Evolutionary conservation across 2,888 invertebrate genomes (phyloP), one percentile per base, ranked within the genome.

Genomic region (Crossocerus cetratus): DNA sequence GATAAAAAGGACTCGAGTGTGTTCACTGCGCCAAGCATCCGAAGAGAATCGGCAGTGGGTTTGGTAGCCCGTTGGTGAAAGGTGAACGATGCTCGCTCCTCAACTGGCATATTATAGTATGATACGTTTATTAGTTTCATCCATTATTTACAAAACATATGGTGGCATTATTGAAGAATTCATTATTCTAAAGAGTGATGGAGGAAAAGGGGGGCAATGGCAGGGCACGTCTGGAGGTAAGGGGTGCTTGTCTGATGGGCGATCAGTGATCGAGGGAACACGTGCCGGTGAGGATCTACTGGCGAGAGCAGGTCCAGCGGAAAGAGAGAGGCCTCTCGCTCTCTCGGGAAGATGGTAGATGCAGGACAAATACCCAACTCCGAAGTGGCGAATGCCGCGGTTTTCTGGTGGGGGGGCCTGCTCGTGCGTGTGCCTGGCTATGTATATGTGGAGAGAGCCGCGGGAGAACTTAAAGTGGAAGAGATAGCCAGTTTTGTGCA

Each of bases 401-500:
- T 65, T 59, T 49, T 69, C 79, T 69, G 77, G 84, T 83, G 83
- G 86, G 84, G 82, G 76, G 77, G 62, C 70, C 71, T n/a, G n/a
- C n/a, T n/a, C 65, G 22, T 64, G 69, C 72, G 78, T 76, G 74
- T 76, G 74, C 79, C 71, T 44, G 62, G 32, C 69, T 14, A n/a
- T 16, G 13, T 80, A 80, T 78, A 80, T 77, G 72, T 77, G 72
- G 13, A 11, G 16, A 55, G 77, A 76, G 74, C 76, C 68, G 77
- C 72, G 77, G 60, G 71, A 72, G 73, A 81, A 76, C 82, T 82
- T 83, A 81, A 83, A 83, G 83, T 81, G 85, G 83, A 86, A 85
- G 86, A 89, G 87, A 87, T 87, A 87, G 86, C 85, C 84, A 81
- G 83, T 85, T 84, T 83, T 69, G 82, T 69, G 76, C 72, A 49